Base-by-base conservation (phyloP, 2,113 vertebrate species). In the Labeo catla region DNA sequence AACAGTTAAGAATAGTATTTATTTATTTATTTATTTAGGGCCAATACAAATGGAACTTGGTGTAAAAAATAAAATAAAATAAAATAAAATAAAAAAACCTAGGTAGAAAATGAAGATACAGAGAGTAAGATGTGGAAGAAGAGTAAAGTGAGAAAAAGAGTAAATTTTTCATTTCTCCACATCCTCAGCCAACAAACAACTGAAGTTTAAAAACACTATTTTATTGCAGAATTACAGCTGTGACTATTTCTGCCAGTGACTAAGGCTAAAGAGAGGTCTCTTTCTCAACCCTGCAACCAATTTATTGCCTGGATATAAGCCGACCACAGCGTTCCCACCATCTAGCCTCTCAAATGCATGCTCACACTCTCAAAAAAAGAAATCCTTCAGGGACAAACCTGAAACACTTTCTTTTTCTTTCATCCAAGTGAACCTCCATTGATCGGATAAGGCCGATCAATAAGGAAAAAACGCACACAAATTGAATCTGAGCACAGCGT, bases 171-270 rank as follows among this genome's bases (percentile, higher is more conserved):
- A 2, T 50, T 50, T 11, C 11, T 50, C 11, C 11, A 11, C 11
- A 11, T 12, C 11, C 7, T 47, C 16, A 19, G 2, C 19, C n/a
- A 90, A 90, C 76, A 76, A 73, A 70, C 65, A 36, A 39, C 66
- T 19, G 65, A 66, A 47, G 89, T 91, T 39, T 87, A 47, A 90
- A 92, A 84, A 72, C 81, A 92, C 34, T 68, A 83, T 79, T 76
- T 87, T 87, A 91, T 72, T 85, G 77, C 86, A 85, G 12, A 89
- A 90, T 89, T 90, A 86, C 89, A 90, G 87, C 91, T 89, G 82
- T 91, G 86, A 79, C 87, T 88, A 91, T 92, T 89, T 92, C 83
- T 90, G 76, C 89, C 47, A 80, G 45, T 90, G 82, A 93, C 85
- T 36, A 66, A 85, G 87, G 89, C 88, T 92, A 90, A 93, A 91